Percentiles rank a stretch among this genome's conserved stretches.
phyloP scores from a whole-genome alignment of 64 coral and sea anemone species.

The Actinia equina region DNA sequence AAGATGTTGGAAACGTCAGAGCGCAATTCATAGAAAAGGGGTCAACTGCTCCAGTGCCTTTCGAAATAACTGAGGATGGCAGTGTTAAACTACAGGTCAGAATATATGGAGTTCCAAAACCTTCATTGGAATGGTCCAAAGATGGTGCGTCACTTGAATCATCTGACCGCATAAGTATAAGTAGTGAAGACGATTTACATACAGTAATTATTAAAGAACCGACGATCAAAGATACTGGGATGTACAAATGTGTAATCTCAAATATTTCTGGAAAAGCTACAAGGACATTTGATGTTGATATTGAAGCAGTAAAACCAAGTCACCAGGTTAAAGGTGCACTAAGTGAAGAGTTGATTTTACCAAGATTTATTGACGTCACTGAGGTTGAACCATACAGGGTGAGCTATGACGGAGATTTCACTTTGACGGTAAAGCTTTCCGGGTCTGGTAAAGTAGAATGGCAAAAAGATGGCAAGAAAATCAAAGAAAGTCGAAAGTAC shows the following conservation, averaged over 20 bases:
- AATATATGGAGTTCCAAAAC: slow-evolving; percentile 64
- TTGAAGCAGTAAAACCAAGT: slow-evolving; percentile 53
- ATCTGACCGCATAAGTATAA: slow-evolving; percentile 59
- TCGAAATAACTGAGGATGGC: slow-evolving; percentile 69
- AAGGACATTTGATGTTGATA: slow-evolving; percentile 79
- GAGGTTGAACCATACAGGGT: slow-evolving; percentile 38
- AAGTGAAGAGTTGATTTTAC: slow-evolving; percentile 47
- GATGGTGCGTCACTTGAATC: slow-evolving; percentile 50
- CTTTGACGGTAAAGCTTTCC: slow-evolving; percentile 63
- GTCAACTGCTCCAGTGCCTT: slow-evolving; percentile 52
- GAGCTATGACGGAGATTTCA: slow-evolving; percentile 58
- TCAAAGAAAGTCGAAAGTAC: slow-evolving; percentile 64
- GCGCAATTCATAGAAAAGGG: slow-evolving; percentile 72
- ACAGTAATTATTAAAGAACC: slow-evolving; percentile 62
- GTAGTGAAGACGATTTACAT: slow-evolving; percentile 61
- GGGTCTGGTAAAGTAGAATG: slow-evolving; percentile 69
- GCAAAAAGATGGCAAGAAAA: slow-evolving; percentile 53
- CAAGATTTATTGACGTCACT: slow-evolving; percentile 34
- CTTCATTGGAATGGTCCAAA: slow-evolving; percentile 72
- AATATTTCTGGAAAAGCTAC: slow-evolving; percentile 68
- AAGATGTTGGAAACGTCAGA: slow-evolving; percentile 19
- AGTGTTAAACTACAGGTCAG: slow-evolving; percentile 72
- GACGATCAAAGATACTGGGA: slow-evolving; percentile 66
- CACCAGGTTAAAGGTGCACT: slow-evolving; percentile 20
- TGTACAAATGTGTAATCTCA: slow-evolving; percentile 58